These are phyloP conservation scores for Drosophila lacertosa DNA, from an alignment of 1,140 invertebrate species.

Conservation along the genomic window DNA sequence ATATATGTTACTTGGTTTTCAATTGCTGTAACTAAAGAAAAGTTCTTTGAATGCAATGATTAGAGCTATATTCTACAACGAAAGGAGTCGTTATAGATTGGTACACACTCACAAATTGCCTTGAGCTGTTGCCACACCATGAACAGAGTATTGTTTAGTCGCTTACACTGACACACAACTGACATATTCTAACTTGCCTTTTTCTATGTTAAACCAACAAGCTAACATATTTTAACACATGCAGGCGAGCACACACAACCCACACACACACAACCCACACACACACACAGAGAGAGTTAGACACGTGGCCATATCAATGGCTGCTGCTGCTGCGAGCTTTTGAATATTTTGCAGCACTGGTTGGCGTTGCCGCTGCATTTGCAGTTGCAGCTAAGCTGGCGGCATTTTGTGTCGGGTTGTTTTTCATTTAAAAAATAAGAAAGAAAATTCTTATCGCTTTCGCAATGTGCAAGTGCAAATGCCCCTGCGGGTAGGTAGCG, in stretches of 20 bases:
- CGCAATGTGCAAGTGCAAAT: constrained; percentile 75
- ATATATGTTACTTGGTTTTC: too few species aligned
- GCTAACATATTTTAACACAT: constrained; percentile 82
- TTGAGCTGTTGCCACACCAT: too few species aligned
- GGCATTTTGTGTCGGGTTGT: constrained; percentile 73
- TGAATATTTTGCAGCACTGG: constrained; percentile 68
- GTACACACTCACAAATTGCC: too few species aligned
- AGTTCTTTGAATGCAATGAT: too few species aligned
- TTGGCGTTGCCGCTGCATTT: constrained; percentile 41
- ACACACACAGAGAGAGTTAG: constrained; percentile 16
- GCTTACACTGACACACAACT: too few species aligned
- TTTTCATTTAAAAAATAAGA: constrained; percentile 80
- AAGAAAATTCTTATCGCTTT: constrained; percentile 79
- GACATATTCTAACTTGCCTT: constrained; percentile 17
- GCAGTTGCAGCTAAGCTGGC: constrained; percentile 59
- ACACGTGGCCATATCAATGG: constrained; percentile 78
- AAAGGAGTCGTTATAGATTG: too few species aligned
- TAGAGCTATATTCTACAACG: too few species aligned
- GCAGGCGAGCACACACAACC: constrained; percentile 44
- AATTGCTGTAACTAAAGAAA: too few species aligned
- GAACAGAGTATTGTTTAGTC: too few species aligned
- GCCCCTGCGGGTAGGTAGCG: constrained; percentile 69
- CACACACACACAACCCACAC: constrained; percentile 22
- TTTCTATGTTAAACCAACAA: constrained; percentile 80
- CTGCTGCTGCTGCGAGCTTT: constrained; percentile 58